Conservation (phyloP, 2,113 vertebrate species). For the Varanus salvator region DNA sequence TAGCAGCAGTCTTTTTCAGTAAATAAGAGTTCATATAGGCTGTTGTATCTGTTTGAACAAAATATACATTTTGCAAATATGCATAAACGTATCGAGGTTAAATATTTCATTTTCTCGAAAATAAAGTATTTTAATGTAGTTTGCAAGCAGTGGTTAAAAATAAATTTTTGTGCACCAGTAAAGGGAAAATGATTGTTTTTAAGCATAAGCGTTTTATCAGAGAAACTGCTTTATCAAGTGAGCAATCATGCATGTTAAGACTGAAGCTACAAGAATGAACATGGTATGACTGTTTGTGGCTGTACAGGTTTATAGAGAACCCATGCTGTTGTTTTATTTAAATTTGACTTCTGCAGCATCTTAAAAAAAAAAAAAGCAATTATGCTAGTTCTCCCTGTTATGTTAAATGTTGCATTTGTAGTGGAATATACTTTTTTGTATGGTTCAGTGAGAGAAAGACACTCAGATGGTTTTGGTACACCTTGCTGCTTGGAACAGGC, state of each 20-base stretch:
- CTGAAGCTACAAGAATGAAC: not conserved
- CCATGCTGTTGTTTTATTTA: not conserved
- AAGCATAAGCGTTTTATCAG: not conserved
- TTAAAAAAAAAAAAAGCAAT: not conserved
- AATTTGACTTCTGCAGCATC: not conserved
- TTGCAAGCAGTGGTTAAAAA: constrained; percentile 61
- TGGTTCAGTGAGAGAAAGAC: constrained; percentile 28
- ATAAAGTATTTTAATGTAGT: constrained; percentile 37
- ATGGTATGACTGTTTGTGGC: not conserved
- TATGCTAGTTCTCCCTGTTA: constrained; percentile 10
- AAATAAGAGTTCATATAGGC: constrained; percentile 60
- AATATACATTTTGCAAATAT: constrained; percentile 63
- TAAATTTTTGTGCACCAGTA: not conserved
- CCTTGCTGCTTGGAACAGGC: constrained; percentile 18
- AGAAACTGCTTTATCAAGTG: not conserved
- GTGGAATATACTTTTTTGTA: constrained; percentile 6
- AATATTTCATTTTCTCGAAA: constrained; percentile 39
- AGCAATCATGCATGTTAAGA: not conserved
- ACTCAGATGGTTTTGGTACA: not conserved
- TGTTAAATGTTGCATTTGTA: constrained; percentile 29
- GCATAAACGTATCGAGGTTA: constrained; percentile 57
- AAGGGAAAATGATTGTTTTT: not conserved
- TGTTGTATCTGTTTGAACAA: constrained; percentile 59
- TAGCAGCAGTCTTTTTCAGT: constrained; percentile 53
- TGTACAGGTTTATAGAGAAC: not conserved